Percentiles rank a stretch among this genome's conserved stretches.
Conservation (phyloP, 2,888 invertebrate genomes). For the Yponomeuta evonymella region DNA sequence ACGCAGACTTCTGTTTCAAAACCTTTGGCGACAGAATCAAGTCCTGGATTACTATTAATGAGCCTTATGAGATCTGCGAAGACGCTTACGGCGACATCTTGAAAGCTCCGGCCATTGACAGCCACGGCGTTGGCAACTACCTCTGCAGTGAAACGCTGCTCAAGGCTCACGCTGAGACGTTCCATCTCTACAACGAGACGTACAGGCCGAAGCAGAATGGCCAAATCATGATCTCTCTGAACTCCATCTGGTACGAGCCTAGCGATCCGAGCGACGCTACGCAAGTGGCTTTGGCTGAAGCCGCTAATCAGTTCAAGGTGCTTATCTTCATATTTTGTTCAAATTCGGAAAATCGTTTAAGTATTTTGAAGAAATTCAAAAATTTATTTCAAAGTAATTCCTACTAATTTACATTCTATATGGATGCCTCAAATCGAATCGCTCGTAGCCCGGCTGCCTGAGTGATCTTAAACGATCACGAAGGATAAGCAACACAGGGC, state of each 20-base stretch:
- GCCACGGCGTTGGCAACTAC: constrained; percentile 78
- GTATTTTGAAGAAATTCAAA: too few relatives aligned
- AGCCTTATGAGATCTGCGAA: constrained; percentile 75
- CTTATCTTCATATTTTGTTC: too few relatives aligned
- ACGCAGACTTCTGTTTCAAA: constrained; percentile 71
- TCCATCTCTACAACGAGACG: constrained; percentile 78
- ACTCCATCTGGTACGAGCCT: constrained; percentile 73
- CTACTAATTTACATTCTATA: too few relatives aligned
- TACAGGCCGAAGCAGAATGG: constrained; percentile 75
- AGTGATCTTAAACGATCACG: too few relatives aligned
- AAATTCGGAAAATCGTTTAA: too few relatives aligned
- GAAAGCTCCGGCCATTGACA: constrained; percentile 72
- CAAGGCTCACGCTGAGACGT: constrained; percentile 81
- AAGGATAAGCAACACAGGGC: too few relatives aligned
- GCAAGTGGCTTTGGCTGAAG: constrained; percentile 63
- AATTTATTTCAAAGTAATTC: too few relatives aligned
- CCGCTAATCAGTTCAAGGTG: constrained; percentile 71
- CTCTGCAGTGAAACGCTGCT: constrained; percentile 79
- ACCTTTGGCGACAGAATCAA: constrained; percentile 76
- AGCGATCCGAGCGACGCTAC: constrained; percentile 55
- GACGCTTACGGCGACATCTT: constrained; percentile 70
- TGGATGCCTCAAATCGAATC: too few relatives aligned
- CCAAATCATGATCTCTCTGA: constrained; percentile 70
- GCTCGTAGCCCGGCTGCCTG: too few relatives aligned
- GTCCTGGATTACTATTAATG: constrained; percentile 83